phyloP scores from a whole-genome alignment of 1,140 invertebrate genomes.

The Drosophila quadrilineata region DNA sequence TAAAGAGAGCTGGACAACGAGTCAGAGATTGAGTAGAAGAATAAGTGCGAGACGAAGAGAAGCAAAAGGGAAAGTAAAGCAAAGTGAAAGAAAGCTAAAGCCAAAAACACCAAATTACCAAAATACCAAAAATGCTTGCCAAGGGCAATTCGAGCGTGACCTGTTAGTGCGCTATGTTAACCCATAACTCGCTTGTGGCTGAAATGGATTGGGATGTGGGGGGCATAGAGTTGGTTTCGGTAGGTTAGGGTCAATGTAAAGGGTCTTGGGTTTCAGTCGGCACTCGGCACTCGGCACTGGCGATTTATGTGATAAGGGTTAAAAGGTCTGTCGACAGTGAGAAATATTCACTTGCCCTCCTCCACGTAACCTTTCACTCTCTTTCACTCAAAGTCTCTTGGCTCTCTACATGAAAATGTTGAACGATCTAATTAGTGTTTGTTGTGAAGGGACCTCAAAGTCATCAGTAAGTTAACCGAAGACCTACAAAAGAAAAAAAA shows the following conservation, averaged over 20 bases:
- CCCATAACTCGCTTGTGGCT: background rate
- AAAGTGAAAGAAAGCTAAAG: background rate
- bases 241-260: too few species aligned
- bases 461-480: too few species aligned
- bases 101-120: conserved; percentile 23
- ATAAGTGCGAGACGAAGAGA: too few species aligned
- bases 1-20: too few species aligned
- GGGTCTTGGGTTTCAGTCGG: too few species aligned
- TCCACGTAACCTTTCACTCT: background rate
- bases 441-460: background rate
- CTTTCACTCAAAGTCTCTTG: background rate
- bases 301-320: conserved; percentile 71
- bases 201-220: too few species aligned
- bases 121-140: conserved; percentile 20
- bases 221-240: too few species aligned
- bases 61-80: conserved; percentile 10
- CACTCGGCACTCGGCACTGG: too few species aligned
- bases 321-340: conserved; percentile 61
- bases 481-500: too few species aligned
- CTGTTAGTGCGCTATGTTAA: conserved; percentile 20
- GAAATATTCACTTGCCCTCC: background rate
- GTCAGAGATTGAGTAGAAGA: too few species aligned
- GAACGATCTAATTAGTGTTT: conserved; percentile 66
- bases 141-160: conserved; percentile 36
- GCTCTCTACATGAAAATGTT: conserved; percentile 57